Base-by-base conservation (phyloP, 2,888 invertebrate genomes). In the Ptychoptera albimana region DNA sequence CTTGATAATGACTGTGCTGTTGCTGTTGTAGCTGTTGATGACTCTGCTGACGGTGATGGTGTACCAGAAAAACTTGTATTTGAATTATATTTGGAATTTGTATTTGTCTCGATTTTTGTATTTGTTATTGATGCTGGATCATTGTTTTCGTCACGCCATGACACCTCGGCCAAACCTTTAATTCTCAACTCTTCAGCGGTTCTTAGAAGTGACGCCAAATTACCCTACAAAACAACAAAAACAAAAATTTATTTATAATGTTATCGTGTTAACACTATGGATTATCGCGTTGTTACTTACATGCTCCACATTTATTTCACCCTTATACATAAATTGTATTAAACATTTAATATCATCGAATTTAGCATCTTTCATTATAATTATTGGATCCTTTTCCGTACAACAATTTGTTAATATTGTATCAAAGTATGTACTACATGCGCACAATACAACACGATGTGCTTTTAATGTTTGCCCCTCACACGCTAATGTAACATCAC, bases 241-340 rank as follows among this genome's bases (percentile, higher is more conserved):
- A 38, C 8, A 43, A 46, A 38, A 6, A 44, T 32, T 32, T 3
- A 7, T 32, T 30, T 9, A 30, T 36, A 9, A n/a, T 36, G 36
- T 8, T n/a, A 9, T 7, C 6, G n/a, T 13, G 7, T 13, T 12
- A 36, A 8, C 9, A 8, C 30, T 30, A 8, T 37, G 7, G 35
- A 23, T 38, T 35, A 42, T 39, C 10, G 8, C 15, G 13, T 39
- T 14, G 15, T 44, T 52, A 77, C 83, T 80, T 64, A 89, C 89
- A 69, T 89, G 88, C 59, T 88, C 87, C 46, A 92, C 89, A 68
- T 88, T 89, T 64, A 92, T 91, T 70, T 92, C 92, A 50, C 92
- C 92, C 58, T 87, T 87, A 66, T 92, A 92, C 91, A 92, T 92
- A 62, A 91, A 92, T 64, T 89, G 87, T 45, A 92, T 83, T 51